Base-by-base conservation (phyloP, 92 coral and sea anemone species). In the Metridium senile region DNA sequence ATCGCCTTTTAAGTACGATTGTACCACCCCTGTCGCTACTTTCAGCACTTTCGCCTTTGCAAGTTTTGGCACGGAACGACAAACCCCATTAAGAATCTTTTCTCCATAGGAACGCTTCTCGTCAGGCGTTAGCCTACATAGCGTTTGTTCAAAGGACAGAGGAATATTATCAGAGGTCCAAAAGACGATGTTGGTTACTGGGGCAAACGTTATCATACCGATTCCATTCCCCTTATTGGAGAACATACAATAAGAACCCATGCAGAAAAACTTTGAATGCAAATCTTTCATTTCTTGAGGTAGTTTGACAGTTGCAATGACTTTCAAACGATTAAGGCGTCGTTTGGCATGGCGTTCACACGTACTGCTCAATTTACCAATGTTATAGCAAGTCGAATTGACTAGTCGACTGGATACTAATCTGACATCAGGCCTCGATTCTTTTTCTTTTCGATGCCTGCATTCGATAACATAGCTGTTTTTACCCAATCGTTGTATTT, bases 241-340 rank as follows among this genome's bases (percentile, higher is more conserved):
- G 67, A 89, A 78, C 88, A 67, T 74, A 53, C 85, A 72, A 58
- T 59, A 75, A 6, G 93, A 84, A 0, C 93, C 90, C 82, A 81
- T 72, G 57, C 93, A 85, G 83, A 89, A 89, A n/a, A 89, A 85
- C 93, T 85, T 89, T 9, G 90, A 89, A 2, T 70, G 93, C 39
- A 65, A 10, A 43, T 85, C 22, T 33, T 28, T 28, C 69, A 86
- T 80, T 28, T 74, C 80, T 69, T 68, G 77, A 11, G 81, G 85
- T n/a, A 89, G 76, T 1, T 66, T 70, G 56, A 85, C 65, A 4
- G 81, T 82, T 19, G 56, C 82, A 27, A 89, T 82, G 13, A 85
- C 88, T 75, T 89, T 89, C 23, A 86, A 45, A 6, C 94, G 69
- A 66, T 90, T 90, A 18, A 68, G 46, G 3, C 94, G 64, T 11